Evolutionary conservation across 2,113 vertebrate species (phyloP).

Genomic region (Lagopus muta): DNA sequence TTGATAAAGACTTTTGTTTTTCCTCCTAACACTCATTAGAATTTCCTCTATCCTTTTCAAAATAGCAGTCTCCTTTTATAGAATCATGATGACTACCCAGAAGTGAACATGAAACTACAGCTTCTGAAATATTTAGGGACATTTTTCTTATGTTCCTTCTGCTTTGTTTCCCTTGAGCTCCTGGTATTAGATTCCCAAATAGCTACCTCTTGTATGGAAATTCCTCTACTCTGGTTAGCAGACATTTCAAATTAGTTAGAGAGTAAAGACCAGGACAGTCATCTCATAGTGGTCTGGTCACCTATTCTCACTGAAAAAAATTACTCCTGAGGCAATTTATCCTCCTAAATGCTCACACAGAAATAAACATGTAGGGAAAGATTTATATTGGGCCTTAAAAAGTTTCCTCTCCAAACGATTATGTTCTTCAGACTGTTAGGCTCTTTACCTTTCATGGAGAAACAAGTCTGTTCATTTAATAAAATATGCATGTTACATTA

Average conservation of each 20-base stretch:
- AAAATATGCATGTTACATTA: not conserved
- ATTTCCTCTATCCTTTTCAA: not conserved
- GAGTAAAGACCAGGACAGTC: not conserved
- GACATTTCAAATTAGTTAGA: not conserved
- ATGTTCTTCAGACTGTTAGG: not conserved
- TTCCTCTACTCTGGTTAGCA: not conserved
- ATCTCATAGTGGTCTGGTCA: not conserved
- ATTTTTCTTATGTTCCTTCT: not conserved
- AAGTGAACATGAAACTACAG: not conserved
- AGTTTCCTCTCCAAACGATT: not conserved
- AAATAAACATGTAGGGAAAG: not conserved
- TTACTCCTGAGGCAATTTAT: not conserved
- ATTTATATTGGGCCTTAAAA: not conserved
- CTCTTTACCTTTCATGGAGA: not conserved
- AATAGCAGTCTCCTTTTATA: not conserved
- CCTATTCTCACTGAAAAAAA: not conserved
- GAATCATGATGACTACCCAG: not conserved
- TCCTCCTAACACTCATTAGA: not conserved
- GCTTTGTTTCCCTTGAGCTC: not conserved
- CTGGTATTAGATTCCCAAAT: not conserved
- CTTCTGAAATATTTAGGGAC: not conserved
- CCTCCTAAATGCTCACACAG: not conserved
- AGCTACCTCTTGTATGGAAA: not conserved
- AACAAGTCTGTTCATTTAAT: not conserved
- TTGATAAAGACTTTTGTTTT: fast-evolving